Base-by-base conservation (phyloP, 2,113 vertebrate species). In the Sapajus apella region DNA sequence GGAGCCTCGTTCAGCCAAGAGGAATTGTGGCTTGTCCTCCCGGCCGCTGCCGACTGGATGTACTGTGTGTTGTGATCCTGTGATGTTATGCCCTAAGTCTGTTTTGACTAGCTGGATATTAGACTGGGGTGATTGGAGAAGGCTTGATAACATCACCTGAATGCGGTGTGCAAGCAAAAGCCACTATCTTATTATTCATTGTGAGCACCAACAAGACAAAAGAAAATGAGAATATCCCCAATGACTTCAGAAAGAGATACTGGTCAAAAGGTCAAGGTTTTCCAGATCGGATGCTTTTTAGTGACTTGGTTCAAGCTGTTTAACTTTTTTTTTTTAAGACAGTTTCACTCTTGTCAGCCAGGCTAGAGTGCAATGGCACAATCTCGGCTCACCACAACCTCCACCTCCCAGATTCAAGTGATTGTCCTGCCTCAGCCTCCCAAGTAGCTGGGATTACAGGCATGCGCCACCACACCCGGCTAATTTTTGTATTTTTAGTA, bases 191-290 rank as follows among this genome's bases (percentile, higher is more conserved):
- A 70, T 43, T 45, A 32, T 50, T 87, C 45, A 9, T 43, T 32
- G 35, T 73, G 58, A 91, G 95, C n/a, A 70, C 5, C 37, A 87
- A 64, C 5, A 64, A 68, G 27, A 40, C 11, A 35, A 47, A 87
- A 30, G 61, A 40, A 72, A 35, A 1, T 17, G 18, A 23, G 79
- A 50, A 50, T 35, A 40, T 45, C 40, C 45, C 27, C 55, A 37
- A 90, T 40, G 23, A 32, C 52, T 87, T 73, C 40, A 47, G 75
- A 82, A 86, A 91, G 27, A 64, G 32, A 35, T 10, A 40, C 13
- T 9, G 32, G 20, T 73, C 45, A 72, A 37, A 76, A 90, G 45
- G 30, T 64, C 86, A 89, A 91, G 82, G 81, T 95, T 87, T 87
- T 45, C 88, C 68, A 73, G 25, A 45, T 58, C 79, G 80, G 64